Evolutionary conservation across 2,888 invertebrate genomes (phyloP), one percentile per base, ranked within the genome.

Genomic region (Drosophila rubida): DNA sequence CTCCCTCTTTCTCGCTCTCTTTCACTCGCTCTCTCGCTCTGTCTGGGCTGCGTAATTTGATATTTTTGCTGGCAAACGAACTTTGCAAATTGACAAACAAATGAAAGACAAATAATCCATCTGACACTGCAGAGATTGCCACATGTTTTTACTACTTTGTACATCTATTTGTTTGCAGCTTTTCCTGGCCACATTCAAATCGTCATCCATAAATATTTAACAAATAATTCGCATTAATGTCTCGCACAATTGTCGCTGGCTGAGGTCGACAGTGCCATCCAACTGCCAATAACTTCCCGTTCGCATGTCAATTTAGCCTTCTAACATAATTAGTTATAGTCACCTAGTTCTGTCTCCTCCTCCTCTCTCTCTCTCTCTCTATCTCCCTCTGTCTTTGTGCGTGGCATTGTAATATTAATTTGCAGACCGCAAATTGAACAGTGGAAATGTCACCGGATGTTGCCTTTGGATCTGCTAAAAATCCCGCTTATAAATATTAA

Each of bases 291-390:
- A 42, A 48, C 13, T 51, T 30, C 42, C n/a, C 42, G 37, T 22
- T 67, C 22, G 49, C 49, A 54, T 67, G 54, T 32, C 53, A 49
- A 60, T 51, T 60, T 53, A 13, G 48, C 37, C 14, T 23, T 49
- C 37, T 46, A 53, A 60, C 42, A 48, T 48, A 66, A 67, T 66
- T 59, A 59, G 46, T 59, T 50, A 23, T 51, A 39, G 23, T 30
- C 4, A 2, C 23, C 4, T 22, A 22, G 4, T 22, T n/a, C 1
- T 4, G 27, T 23, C 13, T 8, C 4, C 2, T 25, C 9, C 19
- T 27, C 16, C 32, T 5, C 16, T 42, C 32, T 32, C n/a, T 27
- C 27, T 27, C 27, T 11, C 8, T 11, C 27, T 27, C 9, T 11
- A 8, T 7, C 11, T 27, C 3, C 19, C 19, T 19, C 19, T 19